A percentile compares a stretch with the other conserved stretches of the same genome.
Conservation (phyloP, 2,113 vertebrate genomes). For the Australoheros scitulus region DNA sequence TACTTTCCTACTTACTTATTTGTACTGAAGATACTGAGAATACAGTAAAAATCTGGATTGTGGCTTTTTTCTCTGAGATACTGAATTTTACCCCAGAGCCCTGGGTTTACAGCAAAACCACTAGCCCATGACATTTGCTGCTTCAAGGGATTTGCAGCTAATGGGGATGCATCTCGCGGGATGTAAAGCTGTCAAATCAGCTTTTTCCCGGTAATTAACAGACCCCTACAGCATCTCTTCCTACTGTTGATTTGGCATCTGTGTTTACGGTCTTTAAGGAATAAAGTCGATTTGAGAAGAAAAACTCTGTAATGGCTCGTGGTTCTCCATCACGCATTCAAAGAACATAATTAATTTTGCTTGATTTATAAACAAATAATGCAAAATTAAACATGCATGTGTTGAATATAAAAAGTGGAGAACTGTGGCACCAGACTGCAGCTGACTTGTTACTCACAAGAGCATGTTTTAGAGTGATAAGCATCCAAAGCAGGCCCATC, state of each 20-base stretch:
- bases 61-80: constrained; percentile 1
- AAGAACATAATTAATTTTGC: neutral
- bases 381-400: neutral
- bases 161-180: constrained; percentile 12
- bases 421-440: neutral
- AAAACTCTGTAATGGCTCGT: neutral
- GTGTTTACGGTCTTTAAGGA: constrained; percentile 7
- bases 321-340: constrained; percentile 1
- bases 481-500: constrained; percentile 7
- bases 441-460: constrained; percentile 9
- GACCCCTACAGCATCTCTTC: neutral
- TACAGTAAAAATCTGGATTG: neutral
- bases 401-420: constrained; percentile 3
- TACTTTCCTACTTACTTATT: neutral
- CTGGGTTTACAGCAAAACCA: constrained; percentile 24
- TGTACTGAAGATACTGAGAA: neutral
- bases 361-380: neutral
- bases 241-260: neutral
- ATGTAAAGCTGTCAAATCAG: constrained; percentile 44
- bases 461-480: constrained; percentile 42
- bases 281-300: neutral
- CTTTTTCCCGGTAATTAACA: constrained; percentile 46
- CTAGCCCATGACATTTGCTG: constrained; percentile 43
- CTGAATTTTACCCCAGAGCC: neutral
- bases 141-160: constrained; percentile 41